Percentiles rank a stretch among this genome's conserved stretches.
Evolutionary conservation across 2,113 vertebrate species (phyloP).

Genomic region (Neogobius melanostomus): DNA sequence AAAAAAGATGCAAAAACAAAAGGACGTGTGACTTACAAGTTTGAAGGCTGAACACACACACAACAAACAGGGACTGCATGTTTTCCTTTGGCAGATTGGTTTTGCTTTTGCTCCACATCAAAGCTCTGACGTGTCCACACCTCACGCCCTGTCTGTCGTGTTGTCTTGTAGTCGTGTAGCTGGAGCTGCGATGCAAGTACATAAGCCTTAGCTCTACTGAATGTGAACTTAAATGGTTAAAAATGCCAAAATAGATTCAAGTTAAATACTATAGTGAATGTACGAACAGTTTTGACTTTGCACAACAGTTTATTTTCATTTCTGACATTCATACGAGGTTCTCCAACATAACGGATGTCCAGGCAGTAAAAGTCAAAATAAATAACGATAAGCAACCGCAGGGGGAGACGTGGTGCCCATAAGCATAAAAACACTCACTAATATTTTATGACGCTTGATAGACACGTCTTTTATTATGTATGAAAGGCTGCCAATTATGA

Average conservation of each 20-base stretch:
- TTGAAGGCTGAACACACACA: slow-evolving; percentile 11
- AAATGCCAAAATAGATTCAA: too few species aligned
- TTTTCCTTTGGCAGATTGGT: slow-evolving; percentile 18
- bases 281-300: background rate
- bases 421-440: slow-evolving; percentile 4
- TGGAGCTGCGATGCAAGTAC: too few species aligned
- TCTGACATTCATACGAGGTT: background rate
- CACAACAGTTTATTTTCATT: background rate
- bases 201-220: too few species aligned
- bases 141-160: background rate
- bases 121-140: slow-evolving; percentile 7
- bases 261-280: too few species aligned
- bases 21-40: background rate
- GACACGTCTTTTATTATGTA: slow-evolving; percentile 1
- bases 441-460: slow-evolving; percentile 7
- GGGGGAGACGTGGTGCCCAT: background rate
- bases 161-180: too few species aligned
- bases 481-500: slow-evolving; percentile 2
- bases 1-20: slow-evolving; percentile 8
- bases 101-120: slow-evolving; percentile 11
- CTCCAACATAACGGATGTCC: background rate
- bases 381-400: background rate
- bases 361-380: background rate
- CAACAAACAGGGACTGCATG: background rate
- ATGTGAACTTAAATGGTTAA: too few species aligned